Percentiles rank a stretch among this genome's conserved stretches.
These are phyloP conservation scores for Drosophila suzukii DNA, from an alignment of 1,140 invertebrate species.

Conservation along the genomic window DNA sequence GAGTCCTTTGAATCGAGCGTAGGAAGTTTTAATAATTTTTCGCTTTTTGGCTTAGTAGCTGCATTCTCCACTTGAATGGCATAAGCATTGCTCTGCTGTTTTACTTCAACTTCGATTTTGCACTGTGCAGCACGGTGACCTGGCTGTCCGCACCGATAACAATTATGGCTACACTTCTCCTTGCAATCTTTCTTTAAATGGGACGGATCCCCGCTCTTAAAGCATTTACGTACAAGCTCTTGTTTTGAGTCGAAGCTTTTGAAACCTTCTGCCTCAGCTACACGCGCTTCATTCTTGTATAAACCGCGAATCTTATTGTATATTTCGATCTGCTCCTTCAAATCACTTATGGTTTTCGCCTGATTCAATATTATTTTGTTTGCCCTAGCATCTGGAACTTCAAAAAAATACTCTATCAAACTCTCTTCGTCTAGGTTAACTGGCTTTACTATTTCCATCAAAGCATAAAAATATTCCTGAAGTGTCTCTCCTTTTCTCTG, in stretches of 20 bases:
- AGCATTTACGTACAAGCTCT: too few relatives aligned
- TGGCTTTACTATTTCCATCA: conserved; percentile 1
- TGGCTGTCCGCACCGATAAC: not conserved
- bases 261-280: too few relatives aligned
- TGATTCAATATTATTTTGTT: conserved; percentile 5
- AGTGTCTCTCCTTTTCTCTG: not conserved
- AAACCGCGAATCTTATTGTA: not conserved
- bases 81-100: not conserved
- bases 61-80: not conserved
- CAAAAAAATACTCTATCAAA: not conserved
- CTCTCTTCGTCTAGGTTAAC: not conserved
- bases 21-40: not conserved
- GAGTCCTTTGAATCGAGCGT: too few relatives aligned
- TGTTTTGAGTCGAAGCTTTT: too few relatives aligned
- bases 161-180: too few relatives aligned
- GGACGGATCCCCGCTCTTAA: too few relatives aligned
- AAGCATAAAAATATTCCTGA: too few relatives aligned
- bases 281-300: too few relatives aligned
- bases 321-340: not conserved
- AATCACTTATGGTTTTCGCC: not conserved
- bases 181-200: too few relatives aligned
- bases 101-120: not conserved
- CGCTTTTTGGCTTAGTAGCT: not conserved
- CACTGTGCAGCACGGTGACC: not conserved
- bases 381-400: not conserved